A percentile compares a stretch with the other conserved stretches of the same genome.
These are phyloP conservation scores for Sebastes diaconus DNA, from an alignment of 2,797 vertebrate species.

Conservation along the genomic window DNA sequence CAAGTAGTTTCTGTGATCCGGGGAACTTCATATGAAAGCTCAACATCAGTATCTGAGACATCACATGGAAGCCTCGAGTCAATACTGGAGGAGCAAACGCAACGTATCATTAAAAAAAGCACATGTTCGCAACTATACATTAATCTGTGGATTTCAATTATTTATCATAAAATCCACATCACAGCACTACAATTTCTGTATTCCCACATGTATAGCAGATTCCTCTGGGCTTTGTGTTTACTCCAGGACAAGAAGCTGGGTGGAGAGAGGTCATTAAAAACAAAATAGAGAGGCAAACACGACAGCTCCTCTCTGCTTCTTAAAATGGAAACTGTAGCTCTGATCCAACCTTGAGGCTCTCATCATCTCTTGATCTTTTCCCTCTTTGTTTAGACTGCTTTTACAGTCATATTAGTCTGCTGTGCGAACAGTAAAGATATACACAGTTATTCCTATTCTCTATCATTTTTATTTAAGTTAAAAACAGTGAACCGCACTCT, in stretches of 20 bases:
- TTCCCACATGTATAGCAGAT: not conserved
- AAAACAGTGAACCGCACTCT: not conserved
- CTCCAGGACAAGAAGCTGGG: not conserved
- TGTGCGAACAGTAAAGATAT: not conserved
- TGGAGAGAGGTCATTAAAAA: not conserved
- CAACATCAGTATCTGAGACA: not conserved
- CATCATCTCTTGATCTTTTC: not conserved
- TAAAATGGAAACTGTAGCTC: slow-evolving; percentile 1
- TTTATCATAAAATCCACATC: slow-evolving; percentile 3
- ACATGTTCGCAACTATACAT: not conserved
- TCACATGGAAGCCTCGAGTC: not conserved
- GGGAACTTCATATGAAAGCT: not conserved
- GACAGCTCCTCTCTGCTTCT: not conserved
- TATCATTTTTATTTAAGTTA: not conserved
- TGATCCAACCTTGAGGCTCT: not conserved
- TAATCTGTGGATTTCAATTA: slow-evolving; percentile 9
- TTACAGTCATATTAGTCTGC: not conserved
- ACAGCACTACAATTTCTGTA: not conserved
- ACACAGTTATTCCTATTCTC: not conserved
- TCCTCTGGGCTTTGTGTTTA: slow-evolving; percentile 15
- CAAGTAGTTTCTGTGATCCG: not conserved
- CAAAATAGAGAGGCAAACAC: not conserved
- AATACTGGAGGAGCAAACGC: not conserved
- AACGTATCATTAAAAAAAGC: not conserved
- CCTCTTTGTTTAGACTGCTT: not conserved